phyloP scores from a whole-genome alignment of 1,140 invertebrate genomes.

The Helicoverpa zea region DNA sequence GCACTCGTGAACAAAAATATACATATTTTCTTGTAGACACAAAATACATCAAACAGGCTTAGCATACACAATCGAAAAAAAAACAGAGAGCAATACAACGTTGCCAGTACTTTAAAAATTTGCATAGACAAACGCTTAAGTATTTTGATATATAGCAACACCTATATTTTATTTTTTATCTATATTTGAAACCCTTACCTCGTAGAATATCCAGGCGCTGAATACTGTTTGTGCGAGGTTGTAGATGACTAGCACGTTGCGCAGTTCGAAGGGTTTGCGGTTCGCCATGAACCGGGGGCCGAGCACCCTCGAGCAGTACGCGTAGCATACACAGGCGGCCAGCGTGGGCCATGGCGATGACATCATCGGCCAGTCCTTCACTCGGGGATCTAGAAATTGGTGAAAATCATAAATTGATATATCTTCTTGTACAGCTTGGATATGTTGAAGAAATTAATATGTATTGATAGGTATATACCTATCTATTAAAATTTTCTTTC shows the following conservation, averaged over 20 bases:
- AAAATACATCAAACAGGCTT: not conserved
- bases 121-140: too few relatives aligned
- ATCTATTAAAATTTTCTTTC: too few relatives aligned
- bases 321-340: conserved; percentile 93
- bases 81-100: too few relatives aligned
- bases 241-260: conserved; percentile 94
- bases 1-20: too few relatives aligned
- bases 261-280: conserved; percentile 95
- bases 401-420: conserved; percentile 47
- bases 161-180: too few relatives aligned
- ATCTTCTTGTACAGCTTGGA: too few relatives aligned
- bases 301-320: conserved; percentile 93
- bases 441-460: too few relatives aligned
- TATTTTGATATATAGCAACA: too few relatives aligned
- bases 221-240: conserved; percentile 96
- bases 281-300: conserved; percentile 97
- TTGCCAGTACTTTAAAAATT: too few relatives aligned
- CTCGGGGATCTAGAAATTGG: conserved; percentile 92
- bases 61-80: too few relatives aligned
- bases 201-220: conserved; percentile 97
- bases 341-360: conserved; percentile 96
- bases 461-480: too few relatives aligned
- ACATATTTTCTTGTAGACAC: too few relatives aligned
- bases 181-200: conserved; percentile 87
- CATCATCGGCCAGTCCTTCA: conserved; percentile 97